Evolutionary conservation across 2,797 vertebrate genomes (phyloP).

Genomic region (Falco berigora): DNA sequence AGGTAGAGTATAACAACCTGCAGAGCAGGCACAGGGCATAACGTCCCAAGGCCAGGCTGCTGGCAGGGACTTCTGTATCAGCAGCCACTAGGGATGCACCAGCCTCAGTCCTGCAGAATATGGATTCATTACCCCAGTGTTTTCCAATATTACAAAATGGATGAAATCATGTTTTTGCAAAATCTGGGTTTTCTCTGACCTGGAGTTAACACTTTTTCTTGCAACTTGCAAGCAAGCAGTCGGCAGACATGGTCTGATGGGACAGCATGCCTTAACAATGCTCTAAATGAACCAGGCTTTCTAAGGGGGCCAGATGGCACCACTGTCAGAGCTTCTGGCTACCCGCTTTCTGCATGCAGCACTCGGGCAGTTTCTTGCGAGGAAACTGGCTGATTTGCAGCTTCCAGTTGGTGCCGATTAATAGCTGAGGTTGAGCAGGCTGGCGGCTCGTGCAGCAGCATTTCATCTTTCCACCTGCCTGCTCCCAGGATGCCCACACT

Average conservation of each 20-base stretch:
- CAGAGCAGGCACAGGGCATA: neutral
- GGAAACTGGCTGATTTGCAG: neutral
- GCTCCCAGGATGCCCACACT: neutral
- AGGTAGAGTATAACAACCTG: neutral
- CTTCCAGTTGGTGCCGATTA: neutral
- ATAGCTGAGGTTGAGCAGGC: neutral
- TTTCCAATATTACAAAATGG: neutral
- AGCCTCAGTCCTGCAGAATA: neutral
- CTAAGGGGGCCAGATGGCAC: neutral
- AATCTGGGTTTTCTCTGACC: neutral
- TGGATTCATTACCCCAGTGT: neutral
- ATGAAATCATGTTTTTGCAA: neutral
- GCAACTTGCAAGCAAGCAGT: neutral
- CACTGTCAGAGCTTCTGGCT: neutral
- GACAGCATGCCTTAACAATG: neutral
- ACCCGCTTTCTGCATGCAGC: neutral
- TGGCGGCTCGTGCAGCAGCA: neutral
- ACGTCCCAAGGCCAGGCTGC: neutral
- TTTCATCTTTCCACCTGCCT: neutral
- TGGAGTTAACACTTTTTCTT: neutral
- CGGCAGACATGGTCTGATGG: neutral
- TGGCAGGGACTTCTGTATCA: accelerated
- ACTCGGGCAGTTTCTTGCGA: neutral
- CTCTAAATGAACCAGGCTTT: neutral
- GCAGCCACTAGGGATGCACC: accelerated